phyloP scores from a whole-genome alignment of 2,888 invertebrate species.

The Lepidochrysops patricia region DNA sequence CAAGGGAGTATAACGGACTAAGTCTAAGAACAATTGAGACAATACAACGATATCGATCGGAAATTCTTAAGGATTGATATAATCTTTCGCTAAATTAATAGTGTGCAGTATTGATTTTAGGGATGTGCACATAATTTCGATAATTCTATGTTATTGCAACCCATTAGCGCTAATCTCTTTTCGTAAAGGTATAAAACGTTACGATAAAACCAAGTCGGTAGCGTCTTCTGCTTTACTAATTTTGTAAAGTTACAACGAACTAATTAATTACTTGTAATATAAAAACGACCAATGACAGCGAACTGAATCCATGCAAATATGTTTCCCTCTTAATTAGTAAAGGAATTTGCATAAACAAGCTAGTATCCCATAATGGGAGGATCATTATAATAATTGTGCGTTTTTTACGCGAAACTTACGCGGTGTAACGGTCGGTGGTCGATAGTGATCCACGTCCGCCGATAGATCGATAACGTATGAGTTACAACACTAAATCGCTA shows the following conservation, averaged over 20 bases:
- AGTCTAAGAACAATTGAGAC: conserved; percentile 50
- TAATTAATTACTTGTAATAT: conserved; percentile 34
- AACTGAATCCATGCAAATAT: conserved; percentile 47
- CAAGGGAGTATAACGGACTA: conserved; percentile 64
- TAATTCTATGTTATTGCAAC: not conserved
- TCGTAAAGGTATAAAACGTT: not conserved
- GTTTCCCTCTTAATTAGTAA: conserved; percentile 66
- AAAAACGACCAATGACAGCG: conserved; percentile 14
- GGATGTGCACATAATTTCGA: not conserved
- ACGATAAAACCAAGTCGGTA: not conserved
- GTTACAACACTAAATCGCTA: conserved; percentile 44
- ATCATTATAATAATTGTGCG: conserved; percentile 67
- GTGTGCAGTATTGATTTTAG: not conserved
- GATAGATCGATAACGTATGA: conserved; percentile 63
- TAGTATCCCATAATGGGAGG: conserved; percentile 63
- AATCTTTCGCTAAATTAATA: not conserved
- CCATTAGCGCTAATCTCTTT: not conserved
- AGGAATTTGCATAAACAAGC: conserved; percentile 65
- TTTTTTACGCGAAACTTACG: conserved; percentile 61
- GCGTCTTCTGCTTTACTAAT: not conserved
- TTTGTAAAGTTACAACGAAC: conserved; percentile 42
- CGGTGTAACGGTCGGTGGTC: conserved; percentile 53
- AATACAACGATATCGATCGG: conserved; percentile 31
- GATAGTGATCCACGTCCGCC: conserved; percentile 67
- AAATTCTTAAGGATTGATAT: conserved; percentile 16